These are phyloP conservation scores for Epinotia nisella DNA, from an alignment of 2,888 invertebrate genomes.

Conservation along the genomic window DNA sequence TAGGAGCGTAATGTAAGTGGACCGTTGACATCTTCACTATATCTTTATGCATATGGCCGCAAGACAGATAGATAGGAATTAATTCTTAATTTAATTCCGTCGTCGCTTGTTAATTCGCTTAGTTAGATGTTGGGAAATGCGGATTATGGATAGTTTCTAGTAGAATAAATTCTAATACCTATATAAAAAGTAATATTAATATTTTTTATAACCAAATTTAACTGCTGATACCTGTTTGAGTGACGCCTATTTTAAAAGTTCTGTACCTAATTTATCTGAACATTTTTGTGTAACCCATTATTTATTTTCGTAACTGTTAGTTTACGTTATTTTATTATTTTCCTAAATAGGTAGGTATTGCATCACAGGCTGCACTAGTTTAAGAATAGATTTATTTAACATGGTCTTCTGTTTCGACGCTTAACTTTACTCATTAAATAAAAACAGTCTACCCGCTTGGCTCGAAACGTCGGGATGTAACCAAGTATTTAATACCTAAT, in stretches of 20 bases:
- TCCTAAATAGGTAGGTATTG: too few species aligned
- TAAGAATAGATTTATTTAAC: too few species aligned
- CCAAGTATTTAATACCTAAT: too few species aligned
- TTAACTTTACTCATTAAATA: too few species aligned
- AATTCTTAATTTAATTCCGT: slow-evolving; percentile 41
- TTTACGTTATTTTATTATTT: neutral
- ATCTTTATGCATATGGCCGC: slow-evolving; percentile 32
- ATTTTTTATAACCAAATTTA: neutral
- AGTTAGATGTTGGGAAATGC: slow-evolving; percentile 7
- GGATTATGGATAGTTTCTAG: neutral
- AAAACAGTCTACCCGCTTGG: too few species aligned
- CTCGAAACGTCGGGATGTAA: too few species aligned
- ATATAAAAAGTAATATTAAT: neutral
- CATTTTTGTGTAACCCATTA: neutral
- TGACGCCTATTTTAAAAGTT: neutral
- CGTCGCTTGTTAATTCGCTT: slow-evolving; percentile 39
- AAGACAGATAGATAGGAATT: slow-evolving; percentile 36
- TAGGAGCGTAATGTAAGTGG: slow-evolving; percentile 61
- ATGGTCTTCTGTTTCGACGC: too few species aligned
- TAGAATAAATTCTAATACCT: slow-evolving; percentile 7
- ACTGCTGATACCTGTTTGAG: neutral
- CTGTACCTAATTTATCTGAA: neutral
- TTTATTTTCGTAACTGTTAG: neutral
- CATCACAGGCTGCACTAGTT: too few species aligned
- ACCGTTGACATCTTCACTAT: slow-evolving; percentile 70